Conservation (phyloP, 2,113 vertebrate species). For the Apaloderma vittatum region DNA sequence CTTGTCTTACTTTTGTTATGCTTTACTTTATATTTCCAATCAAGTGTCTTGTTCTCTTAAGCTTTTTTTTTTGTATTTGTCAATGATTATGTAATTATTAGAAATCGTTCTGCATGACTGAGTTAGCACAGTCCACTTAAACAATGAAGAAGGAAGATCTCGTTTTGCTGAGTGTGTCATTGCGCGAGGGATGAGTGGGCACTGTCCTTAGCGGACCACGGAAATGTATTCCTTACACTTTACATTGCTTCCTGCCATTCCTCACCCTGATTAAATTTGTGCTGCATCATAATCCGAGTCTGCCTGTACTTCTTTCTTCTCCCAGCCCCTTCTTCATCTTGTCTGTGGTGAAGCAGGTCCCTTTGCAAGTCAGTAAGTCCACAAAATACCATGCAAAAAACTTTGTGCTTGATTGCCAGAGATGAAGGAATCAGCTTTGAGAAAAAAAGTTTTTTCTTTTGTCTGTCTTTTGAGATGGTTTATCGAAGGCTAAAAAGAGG, state of each 20-base stretch:
- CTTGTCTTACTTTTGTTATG: background rate
- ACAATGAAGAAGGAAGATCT: background rate
- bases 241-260: background rate
- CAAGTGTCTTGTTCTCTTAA: background rate
- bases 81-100: background rate
- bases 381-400: background rate
- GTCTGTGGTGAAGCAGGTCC: background rate
- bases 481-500: background rate
- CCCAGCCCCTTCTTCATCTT: background rate
- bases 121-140: background rate
- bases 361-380: background rate
- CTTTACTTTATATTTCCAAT: background rate
- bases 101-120: background rate
- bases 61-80: background rate
- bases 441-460: background rate
- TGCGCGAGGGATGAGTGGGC: background rate
- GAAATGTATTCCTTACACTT: conserved; percentile 10
- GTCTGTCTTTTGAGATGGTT: background rate
- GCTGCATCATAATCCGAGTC: background rate
- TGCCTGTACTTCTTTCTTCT: background rate
- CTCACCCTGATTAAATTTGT: conserved; percentile 59
- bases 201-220: background rate
- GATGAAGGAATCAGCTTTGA: fast-evolving
- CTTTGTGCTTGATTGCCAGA: background rate
- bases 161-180: background rate